Evolutionary conservation across 2,113 vertebrate genomes (phyloP).

Genomic region (Orientallactaga bullata): DNA sequence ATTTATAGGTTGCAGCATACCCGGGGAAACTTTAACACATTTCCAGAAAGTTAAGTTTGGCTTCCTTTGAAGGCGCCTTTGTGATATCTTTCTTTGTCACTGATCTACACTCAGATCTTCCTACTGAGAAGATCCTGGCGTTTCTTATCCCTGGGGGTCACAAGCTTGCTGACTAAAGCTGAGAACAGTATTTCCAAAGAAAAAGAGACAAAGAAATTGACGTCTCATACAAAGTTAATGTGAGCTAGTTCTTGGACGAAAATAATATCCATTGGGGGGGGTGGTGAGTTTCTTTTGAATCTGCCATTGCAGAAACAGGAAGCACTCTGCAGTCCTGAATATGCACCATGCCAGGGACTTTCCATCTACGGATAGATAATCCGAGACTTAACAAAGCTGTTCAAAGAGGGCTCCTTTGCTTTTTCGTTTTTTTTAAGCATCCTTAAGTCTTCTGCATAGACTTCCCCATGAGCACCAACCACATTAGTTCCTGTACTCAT

Average conservation of each 20-base stretch:
- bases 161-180: neutral
- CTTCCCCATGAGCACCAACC: fast-evolving
- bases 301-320: neutral
- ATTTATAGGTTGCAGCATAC: conserved; percentile 53
- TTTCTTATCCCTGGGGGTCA: neutral
- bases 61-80: conserved; percentile 38
- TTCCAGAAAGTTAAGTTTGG: conserved; percentile 40
- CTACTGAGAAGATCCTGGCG: neutral
- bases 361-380: neutral
- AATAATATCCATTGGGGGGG: neutral
- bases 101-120: neutral
- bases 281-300: neutral
- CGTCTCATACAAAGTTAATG: neutral
- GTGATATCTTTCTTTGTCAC: neutral
- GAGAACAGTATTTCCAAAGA: neutral
- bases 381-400: neutral
- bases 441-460: neutral
- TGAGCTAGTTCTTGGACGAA: neutral
- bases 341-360: neutral
- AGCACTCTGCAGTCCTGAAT: neutral
- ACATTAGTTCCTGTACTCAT: no score
- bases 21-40: conserved; percentile 12
- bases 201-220: neutral
- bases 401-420: neutral
- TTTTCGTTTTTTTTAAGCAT: neutral